Evolutionary conservation across 2,888 invertebrate species (phyloP).

Genomic region (Lordiphosa andalusiaca): DNA sequence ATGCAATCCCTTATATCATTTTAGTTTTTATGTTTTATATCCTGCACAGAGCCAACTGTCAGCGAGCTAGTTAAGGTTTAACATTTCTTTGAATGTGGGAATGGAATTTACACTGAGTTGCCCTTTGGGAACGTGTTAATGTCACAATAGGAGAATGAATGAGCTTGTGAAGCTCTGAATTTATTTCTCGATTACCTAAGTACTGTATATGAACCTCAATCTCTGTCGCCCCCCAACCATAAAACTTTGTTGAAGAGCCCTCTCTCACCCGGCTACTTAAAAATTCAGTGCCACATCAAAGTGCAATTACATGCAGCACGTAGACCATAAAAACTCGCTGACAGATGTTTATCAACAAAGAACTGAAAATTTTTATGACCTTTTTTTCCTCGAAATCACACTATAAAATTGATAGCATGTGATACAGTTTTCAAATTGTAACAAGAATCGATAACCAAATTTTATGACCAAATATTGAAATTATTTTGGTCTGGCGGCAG

Average conservation of each 20-base stretch:
- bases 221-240: neutral
- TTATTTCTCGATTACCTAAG: constrained; percentile 8
- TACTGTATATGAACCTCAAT: constrained; percentile 12
- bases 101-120: constrained; percentile 5
- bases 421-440: constrained; percentile 30
- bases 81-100: constrained; percentile 35
- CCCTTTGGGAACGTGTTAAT: constrained; percentile 27
- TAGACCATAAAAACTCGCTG: constrained; percentile 45
- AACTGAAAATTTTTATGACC: constrained; percentile 52
- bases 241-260: constrained; percentile 13
- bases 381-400: constrained; percentile 60
- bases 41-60: constrained; percentile 65
- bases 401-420: constrained; percentile 65
- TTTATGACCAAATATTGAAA: constrained; percentile 12
- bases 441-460: constrained; percentile 27
- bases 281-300: constrained; percentile 38
- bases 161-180: neutral
- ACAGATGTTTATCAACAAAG: constrained; percentile 63
- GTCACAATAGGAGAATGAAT: neutral
- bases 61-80: constrained; percentile 49
- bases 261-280: constrained; percentile 24
- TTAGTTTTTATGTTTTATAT: constrained; percentile 34
- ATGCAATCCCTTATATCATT: constrained; percentile 4
- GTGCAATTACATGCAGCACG: constrained; percentile 60
- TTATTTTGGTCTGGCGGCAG: constrained; percentile 9